Evolutionary conservation across 2,888 invertebrate species (phyloP).

Genomic region (Furcula furcula): DNA sequence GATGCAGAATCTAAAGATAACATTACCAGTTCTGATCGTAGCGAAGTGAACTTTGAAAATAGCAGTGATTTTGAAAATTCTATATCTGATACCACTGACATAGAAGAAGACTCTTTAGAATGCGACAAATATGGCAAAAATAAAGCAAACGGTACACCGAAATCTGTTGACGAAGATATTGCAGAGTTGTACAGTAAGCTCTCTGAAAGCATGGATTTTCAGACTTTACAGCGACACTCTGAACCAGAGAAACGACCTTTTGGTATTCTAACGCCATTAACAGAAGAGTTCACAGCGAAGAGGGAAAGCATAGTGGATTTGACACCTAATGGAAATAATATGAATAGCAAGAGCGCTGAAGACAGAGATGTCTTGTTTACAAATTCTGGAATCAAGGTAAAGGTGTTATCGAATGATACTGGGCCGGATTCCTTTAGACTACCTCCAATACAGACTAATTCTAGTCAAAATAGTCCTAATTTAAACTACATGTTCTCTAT

Average conservation of each 20-base stretch:
- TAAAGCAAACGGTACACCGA: slow-evolving; percentile 44
- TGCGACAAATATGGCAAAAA: slow-evolving; percentile 29
- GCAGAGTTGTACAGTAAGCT: slow-evolving; percentile 59
- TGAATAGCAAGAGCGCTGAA: slow-evolving; percentile 17
- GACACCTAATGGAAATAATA: slow-evolving; percentile 29
- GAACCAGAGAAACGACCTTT: not conserved
- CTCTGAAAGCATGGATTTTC: slow-evolving; percentile 42
- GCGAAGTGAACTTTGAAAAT: slow-evolving; percentile 31
- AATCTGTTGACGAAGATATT: slow-evolving; percentile 56
- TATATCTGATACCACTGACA: slow-evolving; percentile 38
- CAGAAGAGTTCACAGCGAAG: slow-evolving; percentile 59
- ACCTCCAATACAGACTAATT: slow-evolving; percentile 54
- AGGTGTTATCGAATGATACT: slow-evolving; percentile 33
- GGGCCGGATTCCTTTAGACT: slow-evolving; percentile 44
- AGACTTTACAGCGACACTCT: slow-evolving; percentile 4
- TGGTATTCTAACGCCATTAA: slow-evolving; percentile 52
- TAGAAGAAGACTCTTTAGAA: slow-evolving; percentile 64
- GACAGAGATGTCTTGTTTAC: slow-evolving; percentile 44
- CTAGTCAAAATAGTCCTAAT: slow-evolving; percentile 46
- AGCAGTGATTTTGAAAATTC: slow-evolving; percentile 40
- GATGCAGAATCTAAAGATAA: slow-evolving; percentile 40
- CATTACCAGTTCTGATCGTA: slow-evolving; percentile 25
- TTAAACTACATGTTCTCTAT: slow-evolving; percentile 52
- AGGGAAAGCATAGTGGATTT: slow-evolving; percentile 50
- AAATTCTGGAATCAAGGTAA: slow-evolving; percentile 45